Evolutionary conservation across 1,140 invertebrate genomes (phyloP), one percentile per base, ranked within the genome.

Genomic region (Drosophila saltans): DNA sequence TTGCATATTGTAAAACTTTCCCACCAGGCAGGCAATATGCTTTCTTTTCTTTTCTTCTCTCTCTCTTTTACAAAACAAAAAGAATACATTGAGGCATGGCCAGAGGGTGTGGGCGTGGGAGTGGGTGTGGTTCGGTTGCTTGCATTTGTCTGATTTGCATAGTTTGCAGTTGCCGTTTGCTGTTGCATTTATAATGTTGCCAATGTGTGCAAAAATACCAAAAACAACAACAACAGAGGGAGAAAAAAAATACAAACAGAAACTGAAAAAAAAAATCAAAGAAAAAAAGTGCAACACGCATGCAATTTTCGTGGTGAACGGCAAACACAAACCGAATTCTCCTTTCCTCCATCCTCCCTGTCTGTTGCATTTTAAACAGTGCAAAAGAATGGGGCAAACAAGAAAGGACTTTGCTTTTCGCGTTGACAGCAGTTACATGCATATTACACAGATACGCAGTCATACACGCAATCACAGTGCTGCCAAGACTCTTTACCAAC

Each of bases 161-260:
- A 86, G 80, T 80, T 89, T 80, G 84, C 68, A 65, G 55, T 69
- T 60, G 69, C 65, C 58, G 64, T 57, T 72, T 70, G 76, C 76
- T 76, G 82, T 86, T 83, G 83, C 83, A 86, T 86, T 77, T 88
- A 80, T 86, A 86, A 88, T 86, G 83, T 67, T 88, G 79, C 75
- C 70, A 72, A 78, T 78, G 75, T 78, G 69, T 24, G 64, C 65
- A 75, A 69, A 57, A 59, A 77, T 65, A 63, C 43, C 62, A 65
- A 36, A 7, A 28, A 39, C 52, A 21, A n/a, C n/a, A 58, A 60
- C 30, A 43, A 40, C 36, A 36, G 2, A 4, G 4, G 28, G 28
- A 30, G 4, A 3, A 6, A 52, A 36, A 68, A 45, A 40, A 57
- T 43, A 11, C 45, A 9, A 36, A 63, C 7, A 7, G 10, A 39